These are phyloP conservation scores for Oncorhynchus tshawytscha DNA, from an alignment of 2,113 vertebrate species.

Conservation along the genomic window DNA sequence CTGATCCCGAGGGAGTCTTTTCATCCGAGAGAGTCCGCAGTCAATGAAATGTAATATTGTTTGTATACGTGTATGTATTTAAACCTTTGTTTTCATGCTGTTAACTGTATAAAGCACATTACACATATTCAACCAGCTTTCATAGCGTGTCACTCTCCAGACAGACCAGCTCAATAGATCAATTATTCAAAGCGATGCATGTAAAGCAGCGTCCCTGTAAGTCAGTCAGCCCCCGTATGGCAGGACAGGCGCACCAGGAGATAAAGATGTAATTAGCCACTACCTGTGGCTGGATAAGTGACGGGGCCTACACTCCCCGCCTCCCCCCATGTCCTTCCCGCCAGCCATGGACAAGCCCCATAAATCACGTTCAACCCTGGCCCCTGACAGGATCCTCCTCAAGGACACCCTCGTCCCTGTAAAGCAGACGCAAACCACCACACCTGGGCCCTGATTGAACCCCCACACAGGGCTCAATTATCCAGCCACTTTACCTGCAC, in stretches of 20 bases:
- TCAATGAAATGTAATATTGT: conserved; percentile 61
- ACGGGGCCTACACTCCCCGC: conserved; percentile 48
- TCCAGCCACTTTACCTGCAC: conserved; percentile 51
- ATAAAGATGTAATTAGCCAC: conserved; percentile 74
- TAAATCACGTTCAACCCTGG: conserved; percentile 74
- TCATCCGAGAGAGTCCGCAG: conserved; percentile 51
- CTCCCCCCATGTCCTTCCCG: conserved; percentile 55
- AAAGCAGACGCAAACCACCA: conserved; percentile 18
- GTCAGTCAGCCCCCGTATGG: conserved; percentile 45
- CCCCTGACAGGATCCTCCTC: conserved; percentile 71
- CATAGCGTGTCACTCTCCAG: conserved; percentile 38
- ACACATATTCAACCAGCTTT: conserved; percentile 47
- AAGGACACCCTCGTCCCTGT: conserved; percentile 66
- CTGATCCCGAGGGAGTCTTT: conserved; percentile 22
- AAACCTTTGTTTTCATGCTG: background rate
- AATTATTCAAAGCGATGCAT: conserved; percentile 45
- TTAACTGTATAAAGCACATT: background rate
- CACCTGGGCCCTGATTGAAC: conserved; percentile 48
- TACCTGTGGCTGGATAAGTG: conserved; percentile 65
- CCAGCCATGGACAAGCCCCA: conserved; percentile 62
- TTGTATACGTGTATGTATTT: conserved; percentile 59
- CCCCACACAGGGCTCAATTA: conserved; percentile 56
- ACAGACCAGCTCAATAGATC: conserved; percentile 46
- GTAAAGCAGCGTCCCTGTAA: conserved; percentile 47
- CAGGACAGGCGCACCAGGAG: conserved; percentile 47